phyloP scores from a whole-genome alignment of 2,888 invertebrate genomes.

The Athalia cordata region DNA sequence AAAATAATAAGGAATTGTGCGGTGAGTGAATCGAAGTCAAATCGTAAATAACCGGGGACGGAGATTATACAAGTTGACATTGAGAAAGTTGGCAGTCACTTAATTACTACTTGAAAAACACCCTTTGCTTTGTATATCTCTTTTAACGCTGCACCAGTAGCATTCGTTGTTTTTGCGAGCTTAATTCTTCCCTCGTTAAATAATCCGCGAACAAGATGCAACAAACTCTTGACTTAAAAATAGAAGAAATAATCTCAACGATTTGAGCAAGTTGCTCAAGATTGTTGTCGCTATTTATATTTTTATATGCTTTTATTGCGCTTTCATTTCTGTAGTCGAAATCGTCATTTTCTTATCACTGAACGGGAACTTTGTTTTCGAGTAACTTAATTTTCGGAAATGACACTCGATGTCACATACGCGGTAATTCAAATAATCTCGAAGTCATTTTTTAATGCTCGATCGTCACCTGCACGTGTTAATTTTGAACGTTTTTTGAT shows the following conservation, averaged over 20 bases:
- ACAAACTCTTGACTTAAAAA: conserved; percentile 45
- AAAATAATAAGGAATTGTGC: background rate
- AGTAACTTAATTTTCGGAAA: too few species aligned
- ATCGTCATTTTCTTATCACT: too few species aligned
- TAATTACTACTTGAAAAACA: conserved; percentile 24
- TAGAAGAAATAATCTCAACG: conserved; percentile 29
- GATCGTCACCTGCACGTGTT: too few species aligned
- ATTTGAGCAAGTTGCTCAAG: conserved; percentile 1
- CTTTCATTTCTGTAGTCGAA: too few species aligned
- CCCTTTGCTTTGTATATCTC: conserved; percentile 36
- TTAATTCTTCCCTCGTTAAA: conserved; percentile 34
- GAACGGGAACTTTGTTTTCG: too few species aligned
- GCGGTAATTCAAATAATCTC: too few species aligned
- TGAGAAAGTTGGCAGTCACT: background rate
- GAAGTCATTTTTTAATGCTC: too few species aligned
- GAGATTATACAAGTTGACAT: background rate
- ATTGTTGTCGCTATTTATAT: background rate
- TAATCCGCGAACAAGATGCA: conserved; percentile 44
- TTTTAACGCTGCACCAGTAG: background rate
- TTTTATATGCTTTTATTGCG: too few species aligned
- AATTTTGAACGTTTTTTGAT: background rate
- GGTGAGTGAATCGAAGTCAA: background rate
- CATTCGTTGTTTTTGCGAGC: conserved; percentile 43
- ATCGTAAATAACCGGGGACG: background rate
- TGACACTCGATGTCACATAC: too few species aligned